Conservation (phyloP, 2,888 invertebrate species). For the Tetramorium bicarinatum region DNA sequence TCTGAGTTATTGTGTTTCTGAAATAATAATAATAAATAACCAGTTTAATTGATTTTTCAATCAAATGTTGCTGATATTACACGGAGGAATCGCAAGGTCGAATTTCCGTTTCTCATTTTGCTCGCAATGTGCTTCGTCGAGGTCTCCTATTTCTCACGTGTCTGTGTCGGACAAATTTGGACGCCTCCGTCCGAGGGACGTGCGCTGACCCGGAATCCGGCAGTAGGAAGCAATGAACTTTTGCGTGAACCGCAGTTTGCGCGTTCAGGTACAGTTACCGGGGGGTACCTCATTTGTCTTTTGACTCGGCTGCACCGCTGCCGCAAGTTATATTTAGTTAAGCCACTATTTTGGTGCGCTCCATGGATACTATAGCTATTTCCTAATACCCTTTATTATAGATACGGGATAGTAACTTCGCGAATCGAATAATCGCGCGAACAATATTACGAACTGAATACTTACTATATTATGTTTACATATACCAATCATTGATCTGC, state of each 20-base stretch:
- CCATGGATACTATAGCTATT: slow-evolving; percentile 67
- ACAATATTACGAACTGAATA: neutral
- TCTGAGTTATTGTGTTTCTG: neutral
- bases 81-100: slow-evolving; percentile 10
- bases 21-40: neutral
- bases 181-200: neutral
- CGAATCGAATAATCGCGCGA: slow-evolving; percentile 48
- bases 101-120: slow-evolving; percentile 22
- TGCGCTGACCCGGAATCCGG: slow-evolving; percentile 64
- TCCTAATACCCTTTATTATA: slow-evolving; percentile 64
- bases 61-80: neutral
- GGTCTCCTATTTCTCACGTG: neutral
- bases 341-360: slow-evolving; percentile 65
- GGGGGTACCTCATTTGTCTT: slow-evolving; percentile 71
- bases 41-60: neutral
- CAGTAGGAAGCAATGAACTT: slow-evolving; percentile 72
- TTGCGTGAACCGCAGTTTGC: slow-evolving; percentile 64
- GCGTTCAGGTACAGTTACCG: slow-evolving; percentile 68
- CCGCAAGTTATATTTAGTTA: slow-evolving; percentile 73
- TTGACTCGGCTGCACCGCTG: slow-evolving; percentile 63
- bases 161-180: slow-evolving; percentile 12
- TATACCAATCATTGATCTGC: neutral
- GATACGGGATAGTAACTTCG: slow-evolving; percentile 51
- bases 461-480: neutral
- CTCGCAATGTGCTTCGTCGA: neutral